Evolutionary conservation across 1,140 invertebrate species (phyloP), one percentile per base, ranked within the genome.

Genomic region (Camponotus pennsylvanicus): DNA sequence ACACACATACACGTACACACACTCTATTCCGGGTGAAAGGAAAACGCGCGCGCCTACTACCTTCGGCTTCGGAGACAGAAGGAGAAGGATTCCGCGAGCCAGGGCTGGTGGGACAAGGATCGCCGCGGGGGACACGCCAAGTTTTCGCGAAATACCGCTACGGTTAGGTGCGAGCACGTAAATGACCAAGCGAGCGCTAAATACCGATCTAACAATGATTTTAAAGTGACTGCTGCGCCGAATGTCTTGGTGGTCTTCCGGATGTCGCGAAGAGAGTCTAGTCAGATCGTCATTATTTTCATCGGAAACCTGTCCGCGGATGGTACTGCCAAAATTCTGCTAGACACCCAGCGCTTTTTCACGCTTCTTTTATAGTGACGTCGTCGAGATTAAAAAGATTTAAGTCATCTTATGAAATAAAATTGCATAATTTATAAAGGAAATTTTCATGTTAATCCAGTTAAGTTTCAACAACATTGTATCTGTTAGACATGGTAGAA

Each of bases 1-100:
- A 45, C 8, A 13, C 6, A 42, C 42, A 9, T 8, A 73, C 32
- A n/a, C 88, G 85, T 86, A 90, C 86, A 86, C 69, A 55, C 87
- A 86, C 86, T 91, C 86, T 88, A 89, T 88, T 89, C 88, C 91
- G 89, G 92, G 94, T 95, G 94, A 95, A 95, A 95, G 94, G 94
- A 94, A 95, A 95, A 94, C 92, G 90, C 89, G 90, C 90, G 73
- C 87, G 78, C 73, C 69, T 87, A 61, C 79, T 64, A 42, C 61
- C 75, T 76, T 76, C 37, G 71, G 27, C 69, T 71, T 52, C 77
- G 78, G 77, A 59, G 88, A 87, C 64, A 83, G 80, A 87, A 55
- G 66, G 42, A 70, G 59, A 90, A 69, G 85, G 70, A 90, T 90
- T 90, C 77, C 49, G 49, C 49, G 82, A 77, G 86, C 57, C 64